Conservation (phyloP, 30 jellyfish, hydroid and myxozoan genomes). For the Cassiopea andromeda region DNA sequence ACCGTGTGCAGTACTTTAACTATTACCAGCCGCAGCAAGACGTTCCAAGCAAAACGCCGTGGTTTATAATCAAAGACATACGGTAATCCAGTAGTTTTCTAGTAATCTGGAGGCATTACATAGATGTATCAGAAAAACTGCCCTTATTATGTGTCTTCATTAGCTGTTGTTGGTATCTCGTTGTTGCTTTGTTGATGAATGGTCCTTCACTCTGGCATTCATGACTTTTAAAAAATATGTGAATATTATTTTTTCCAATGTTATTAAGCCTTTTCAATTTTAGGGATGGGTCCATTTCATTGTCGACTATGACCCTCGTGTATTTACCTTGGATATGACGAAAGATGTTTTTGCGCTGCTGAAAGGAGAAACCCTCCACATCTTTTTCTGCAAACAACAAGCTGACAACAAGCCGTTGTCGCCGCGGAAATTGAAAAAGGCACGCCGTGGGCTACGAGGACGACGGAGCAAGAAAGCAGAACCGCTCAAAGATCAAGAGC, state of each 20-base stretch:
- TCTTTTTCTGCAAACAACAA: slow-evolving; percentile 75
- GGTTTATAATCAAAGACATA: too few relatives aligned
- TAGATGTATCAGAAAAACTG: too few relatives aligned
- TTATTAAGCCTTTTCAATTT: slow-evolving; percentile 3
- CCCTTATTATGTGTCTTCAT: too few relatives aligned
- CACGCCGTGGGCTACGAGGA: slow-evolving; percentile 58
- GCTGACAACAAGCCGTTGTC: slow-evolving; percentile 54
- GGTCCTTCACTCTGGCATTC: too few relatives aligned
- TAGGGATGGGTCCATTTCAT: slow-evolving; percentile 96
- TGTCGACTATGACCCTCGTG: slow-evolving; percentile 72
- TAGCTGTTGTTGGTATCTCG: too few relatives aligned
- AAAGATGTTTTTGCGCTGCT: slow-evolving; percentile 85
- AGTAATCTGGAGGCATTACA: too few relatives aligned
- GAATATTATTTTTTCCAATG: background rate
- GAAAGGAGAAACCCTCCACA: slow-evolving; percentile 67
- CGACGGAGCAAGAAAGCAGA: slow-evolving; percentile 28
- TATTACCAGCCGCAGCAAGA: too few relatives aligned
- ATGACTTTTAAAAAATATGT: too few relatives aligned
- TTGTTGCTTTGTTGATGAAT: too few relatives aligned
- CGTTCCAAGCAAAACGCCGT: too few relatives aligned
- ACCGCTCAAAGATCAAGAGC: slow-evolving; percentile 56
- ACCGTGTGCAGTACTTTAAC: too few relatives aligned
- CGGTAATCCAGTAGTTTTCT: too few relatives aligned
- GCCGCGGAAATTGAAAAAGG: slow-evolving; percentile 58
- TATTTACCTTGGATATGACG: slow-evolving; percentile 56